phyloP scores from a whole-genome alignment of 2,797 vertebrate genomes.

The Alosa sapidissima region DNA sequence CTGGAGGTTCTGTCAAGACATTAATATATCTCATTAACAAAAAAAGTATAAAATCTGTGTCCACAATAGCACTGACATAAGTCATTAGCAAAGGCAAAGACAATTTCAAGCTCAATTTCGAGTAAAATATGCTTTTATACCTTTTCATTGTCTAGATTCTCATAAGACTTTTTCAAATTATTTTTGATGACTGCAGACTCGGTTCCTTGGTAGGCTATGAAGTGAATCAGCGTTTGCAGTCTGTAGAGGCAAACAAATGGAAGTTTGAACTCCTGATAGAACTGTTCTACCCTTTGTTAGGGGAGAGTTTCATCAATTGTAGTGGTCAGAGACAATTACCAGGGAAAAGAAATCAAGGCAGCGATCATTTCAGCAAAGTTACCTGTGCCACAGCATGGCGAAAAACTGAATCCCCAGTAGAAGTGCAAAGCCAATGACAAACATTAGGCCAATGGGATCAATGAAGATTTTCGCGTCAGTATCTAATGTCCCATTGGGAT shows the following conservation, averaged over 20 bases:
- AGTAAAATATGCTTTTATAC: neutral
- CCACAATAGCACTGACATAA: neutral
- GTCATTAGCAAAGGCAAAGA: neutral
- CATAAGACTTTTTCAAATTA: neutral
- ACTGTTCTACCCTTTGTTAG: neutral
- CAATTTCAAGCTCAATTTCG: neutral
- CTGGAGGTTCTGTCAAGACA: neutral
- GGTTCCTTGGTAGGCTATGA: constrained; percentile 62
- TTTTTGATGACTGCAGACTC: constrained; percentile 40
- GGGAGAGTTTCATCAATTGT: neutral
- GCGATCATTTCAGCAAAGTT: neutral
- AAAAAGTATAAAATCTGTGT: neutral
- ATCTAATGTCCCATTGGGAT: constrained; percentile 12
- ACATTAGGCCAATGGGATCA: constrained; percentile 71
- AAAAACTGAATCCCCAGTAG: constrained; percentile 69
- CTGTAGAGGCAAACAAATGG: constrained; percentile 43
- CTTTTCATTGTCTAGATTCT: neutral
- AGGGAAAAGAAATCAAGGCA: neutral
- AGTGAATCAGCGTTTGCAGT: constrained; percentile 65
- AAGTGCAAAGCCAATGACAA: constrained; percentile 64
- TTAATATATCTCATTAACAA: neutral
- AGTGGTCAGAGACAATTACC: neutral
- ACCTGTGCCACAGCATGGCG: constrained; percentile 75
- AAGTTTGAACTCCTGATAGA: neutral
- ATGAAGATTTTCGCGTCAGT: neutral